phyloP scores from a whole-genome alignment of 2,113 vertebrate species.

The Corythaixoides concolor region DNA sequence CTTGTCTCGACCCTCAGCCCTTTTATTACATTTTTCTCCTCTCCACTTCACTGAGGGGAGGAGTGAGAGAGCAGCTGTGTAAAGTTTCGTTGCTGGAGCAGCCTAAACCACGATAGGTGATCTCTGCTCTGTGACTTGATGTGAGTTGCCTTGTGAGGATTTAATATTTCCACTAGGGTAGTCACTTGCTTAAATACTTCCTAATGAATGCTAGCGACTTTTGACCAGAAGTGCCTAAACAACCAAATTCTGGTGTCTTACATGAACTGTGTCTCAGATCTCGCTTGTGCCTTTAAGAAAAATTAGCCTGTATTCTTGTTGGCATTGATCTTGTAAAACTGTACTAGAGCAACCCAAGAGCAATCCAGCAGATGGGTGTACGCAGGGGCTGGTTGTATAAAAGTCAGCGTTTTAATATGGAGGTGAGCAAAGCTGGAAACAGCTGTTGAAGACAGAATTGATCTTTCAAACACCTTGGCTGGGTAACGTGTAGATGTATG shows the following conservation, averaged over 20 bases:
- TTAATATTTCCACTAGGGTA: neutral
- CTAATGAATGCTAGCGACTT: neutral
- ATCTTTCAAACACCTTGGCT: neutral
- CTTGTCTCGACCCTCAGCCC: too few species aligned
- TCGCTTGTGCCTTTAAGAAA: neutral
- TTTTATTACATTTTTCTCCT: too few species aligned
- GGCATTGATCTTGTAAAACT: neutral
- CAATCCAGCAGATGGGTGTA: neutral
- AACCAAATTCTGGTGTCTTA: neutral
- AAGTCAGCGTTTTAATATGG: neutral
- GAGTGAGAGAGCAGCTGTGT: too few species aligned
- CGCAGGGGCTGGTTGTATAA: neutral
- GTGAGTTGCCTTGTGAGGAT: neutral
- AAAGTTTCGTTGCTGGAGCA: too few species aligned
- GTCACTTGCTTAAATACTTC: neutral
- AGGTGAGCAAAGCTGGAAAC: neutral
- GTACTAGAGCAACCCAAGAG: neutral
- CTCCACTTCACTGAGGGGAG: too few species aligned
- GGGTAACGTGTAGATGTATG: fast-evolving
- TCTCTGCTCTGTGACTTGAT: neutral
- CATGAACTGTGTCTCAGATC: neutral
- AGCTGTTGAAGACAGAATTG: neutral
- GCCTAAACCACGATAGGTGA: too few species aligned
- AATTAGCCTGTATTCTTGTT: neutral
- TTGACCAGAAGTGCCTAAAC: neutral